phyloP scores from a whole-genome alignment of 2,888 invertebrate genomes.

The Clepsis dumicolana region DNA sequence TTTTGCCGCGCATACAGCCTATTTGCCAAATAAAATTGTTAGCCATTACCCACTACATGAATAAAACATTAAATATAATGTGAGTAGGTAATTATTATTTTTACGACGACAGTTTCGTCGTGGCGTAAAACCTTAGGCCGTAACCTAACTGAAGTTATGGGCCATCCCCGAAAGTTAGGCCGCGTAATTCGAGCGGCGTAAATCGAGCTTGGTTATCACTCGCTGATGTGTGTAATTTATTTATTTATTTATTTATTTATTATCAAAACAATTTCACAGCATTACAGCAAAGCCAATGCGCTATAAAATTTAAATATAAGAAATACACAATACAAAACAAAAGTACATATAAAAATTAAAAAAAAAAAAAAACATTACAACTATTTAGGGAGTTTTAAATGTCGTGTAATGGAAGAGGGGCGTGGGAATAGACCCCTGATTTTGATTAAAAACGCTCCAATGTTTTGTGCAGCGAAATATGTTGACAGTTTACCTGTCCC shows the following conservation, averaged over 20 bases:
- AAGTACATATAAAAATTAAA: too few relatives aligned
- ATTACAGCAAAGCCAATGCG: too few relatives aligned
- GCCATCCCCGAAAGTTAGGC: conserved; percentile 7
- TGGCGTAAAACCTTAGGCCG: conserved; percentile 32
- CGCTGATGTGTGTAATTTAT: conserved; percentile 24
- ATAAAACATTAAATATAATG: conserved; percentile 42
- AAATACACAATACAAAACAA: too few relatives aligned
- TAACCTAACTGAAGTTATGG: conserved; percentile 38
- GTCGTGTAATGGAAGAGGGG: conserved; percentile 24
- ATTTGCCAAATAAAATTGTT: conserved; percentile 22
- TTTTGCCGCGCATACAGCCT: neutral
- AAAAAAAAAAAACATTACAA: too few relatives aligned
- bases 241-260: too few relatives aligned
- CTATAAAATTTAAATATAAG: too few relatives aligned
- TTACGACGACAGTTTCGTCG: conserved; percentile 37
- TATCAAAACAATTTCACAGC: too few relatives aligned
- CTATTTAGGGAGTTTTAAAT: too few relatives aligned
- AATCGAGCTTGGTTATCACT: conserved; percentile 33
- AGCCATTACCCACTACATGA: conserved; percentile 29
- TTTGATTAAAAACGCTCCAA: neutral
- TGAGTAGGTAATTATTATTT: conserved; percentile 41
- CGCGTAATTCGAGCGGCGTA: conserved; percentile 13
- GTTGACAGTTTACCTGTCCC: conserved; percentile 1
- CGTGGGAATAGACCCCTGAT: conserved; percentile 10
- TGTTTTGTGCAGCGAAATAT: conserved; percentile 3